These are phyloP conservation scores for Galleria mellonella DNA, from an alignment of 1,140 invertebrate genomes.

Conservation along the genomic window DNA sequence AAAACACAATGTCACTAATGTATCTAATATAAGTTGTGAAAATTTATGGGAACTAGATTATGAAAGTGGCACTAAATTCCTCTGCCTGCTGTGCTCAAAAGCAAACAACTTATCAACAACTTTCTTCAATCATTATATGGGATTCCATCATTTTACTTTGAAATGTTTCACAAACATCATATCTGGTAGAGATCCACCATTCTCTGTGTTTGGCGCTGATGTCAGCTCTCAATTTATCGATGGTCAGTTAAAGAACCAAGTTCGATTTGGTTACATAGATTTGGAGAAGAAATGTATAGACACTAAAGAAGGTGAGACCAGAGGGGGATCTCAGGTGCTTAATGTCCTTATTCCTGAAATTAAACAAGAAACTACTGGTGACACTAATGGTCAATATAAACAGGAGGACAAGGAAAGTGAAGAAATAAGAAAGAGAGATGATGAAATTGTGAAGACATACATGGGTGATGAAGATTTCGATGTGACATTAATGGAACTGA, in stretches of 20 bases:
- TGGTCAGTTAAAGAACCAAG: slow-evolving; percentile 36
- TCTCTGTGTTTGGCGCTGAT: slow-evolving; percentile 53
- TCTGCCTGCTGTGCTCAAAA: slow-evolving; percentile 56
- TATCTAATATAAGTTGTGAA: slow-evolving; percentile 36
- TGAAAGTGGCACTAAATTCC: slow-evolving; percentile 38
- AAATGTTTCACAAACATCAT: slow-evolving; percentile 58
- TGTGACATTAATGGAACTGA: slow-evolving; percentile 53
- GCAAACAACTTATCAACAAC: slow-evolving; percentile 29
- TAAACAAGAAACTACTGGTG: slow-evolving; percentile 46
- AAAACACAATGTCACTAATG: slow-evolving; percentile 59
- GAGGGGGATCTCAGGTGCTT: slow-evolving; percentile 1
- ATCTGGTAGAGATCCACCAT: slow-evolving; percentile 50
- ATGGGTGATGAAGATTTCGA: slow-evolving; percentile 65
- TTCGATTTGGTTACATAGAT: slow-evolving; percentile 47
- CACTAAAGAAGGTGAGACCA: slow-evolving; percentile 1
- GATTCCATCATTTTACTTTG: slow-evolving; percentile 61
- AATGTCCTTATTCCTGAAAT: slow-evolving; percentile 40
- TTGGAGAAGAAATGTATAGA: slow-evolving; percentile 22
- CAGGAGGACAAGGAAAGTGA: slow-evolving; percentile 15
- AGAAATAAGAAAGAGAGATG: slow-evolving; percentile 25
- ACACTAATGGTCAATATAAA: slow-evolving; percentile 15
- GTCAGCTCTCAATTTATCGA: slow-evolving; percentile 52
- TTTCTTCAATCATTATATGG: slow-evolving; percentile 64
- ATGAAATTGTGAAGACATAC: slow-evolving; percentile 32
- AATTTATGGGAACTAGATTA: slow-evolving; percentile 48